phyloP scores from a whole-genome alignment of 1,140 invertebrate genomes.

The Drosophila malerkotliana region DNA sequence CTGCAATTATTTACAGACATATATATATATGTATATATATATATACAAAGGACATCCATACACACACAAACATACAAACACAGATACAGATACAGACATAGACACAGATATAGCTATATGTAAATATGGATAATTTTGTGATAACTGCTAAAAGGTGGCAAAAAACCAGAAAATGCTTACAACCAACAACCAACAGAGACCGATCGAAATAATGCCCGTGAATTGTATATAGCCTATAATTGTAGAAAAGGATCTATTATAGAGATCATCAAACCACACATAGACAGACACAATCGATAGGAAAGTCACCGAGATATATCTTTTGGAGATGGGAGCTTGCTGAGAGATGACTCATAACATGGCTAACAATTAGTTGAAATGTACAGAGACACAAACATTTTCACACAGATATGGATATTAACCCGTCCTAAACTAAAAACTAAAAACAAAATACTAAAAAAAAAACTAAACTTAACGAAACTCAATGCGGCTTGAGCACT shows the following conservation, averaged over 20 bases:
- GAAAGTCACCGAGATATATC: slow-evolving; percentile 6
- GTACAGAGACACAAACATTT: slow-evolving; percentile 5
- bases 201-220: slow-evolving; percentile 60
- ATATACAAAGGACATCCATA: slow-evolving; percentile 21
- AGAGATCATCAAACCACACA: slow-evolving; percentile 1
- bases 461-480: background rate
- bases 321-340: slow-evolving; percentile 21
- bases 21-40: slow-evolving; percentile 32
- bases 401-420: slow-evolving; percentile 36
- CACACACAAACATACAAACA: slow-evolving; percentile 28
- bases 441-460: slow-evolving; percentile 2
- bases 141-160: slow-evolving; percentile 65
- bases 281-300: slow-evolving; percentile 9
- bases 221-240: slow-evolving; percentile 67
- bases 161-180: slow-evolving; percentile 26
- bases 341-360: background rate
- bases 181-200: slow-evolving; percentile 1
- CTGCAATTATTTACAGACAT: slow-evolving; percentile 79
- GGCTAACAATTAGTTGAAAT: slow-evolving; percentile 8
- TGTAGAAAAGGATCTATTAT: slow-evolving; percentile 15
- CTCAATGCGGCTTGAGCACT: slow-evolving; percentile 38
- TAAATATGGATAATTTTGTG: slow-evolving; percentile 75
- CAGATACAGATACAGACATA: slow-evolving; percentile 21
- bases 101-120: slow-evolving; percentile 40
- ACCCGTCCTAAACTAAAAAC: slow-evolving; percentile 32